Conservation (phyloP, 2,888 invertebrate genomes). For the Hetaerina titia region DNA sequence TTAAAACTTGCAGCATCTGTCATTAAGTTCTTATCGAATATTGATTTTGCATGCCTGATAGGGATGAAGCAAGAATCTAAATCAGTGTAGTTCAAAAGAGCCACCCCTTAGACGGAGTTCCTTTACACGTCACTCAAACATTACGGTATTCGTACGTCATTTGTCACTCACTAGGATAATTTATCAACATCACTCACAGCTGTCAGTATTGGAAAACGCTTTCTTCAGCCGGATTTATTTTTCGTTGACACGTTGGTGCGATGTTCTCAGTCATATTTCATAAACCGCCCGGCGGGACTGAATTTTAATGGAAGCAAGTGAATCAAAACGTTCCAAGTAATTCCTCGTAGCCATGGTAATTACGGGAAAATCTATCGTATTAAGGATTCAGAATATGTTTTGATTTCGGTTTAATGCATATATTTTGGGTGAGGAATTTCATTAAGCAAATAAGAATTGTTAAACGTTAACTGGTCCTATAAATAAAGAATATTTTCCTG, state of each 20-base stretch:
- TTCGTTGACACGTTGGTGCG: neutral
- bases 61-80: neutral
- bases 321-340: neutral
- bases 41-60: neutral
- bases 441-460: too few species aligned
- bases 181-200: constrained; percentile 21
- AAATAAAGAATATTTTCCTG: too few species aligned
- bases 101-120: neutral
- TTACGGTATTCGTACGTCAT: neutral
- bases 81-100: constrained; percentile 5
- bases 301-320: neutral
- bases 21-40: neutral
- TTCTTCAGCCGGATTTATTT: neutral
- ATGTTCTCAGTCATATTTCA: neutral
- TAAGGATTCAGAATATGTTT: neutral
- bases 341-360: neutral
- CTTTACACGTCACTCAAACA: neutral
- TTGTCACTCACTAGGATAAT: constrained; percentile 9
- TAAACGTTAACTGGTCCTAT: too few species aligned
- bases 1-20: neutral
- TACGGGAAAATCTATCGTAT: neutral
- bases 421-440: too few species aligned
- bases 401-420: neutral
- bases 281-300: neutral
- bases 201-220: constrained; percentile 39